A percentile compares a stretch with the other conserved stretches of the same genome.
phyloP scores from a whole-genome alignment of 2,797 vertebrate genomes.

The Sarcoramphus papa region DNA sequence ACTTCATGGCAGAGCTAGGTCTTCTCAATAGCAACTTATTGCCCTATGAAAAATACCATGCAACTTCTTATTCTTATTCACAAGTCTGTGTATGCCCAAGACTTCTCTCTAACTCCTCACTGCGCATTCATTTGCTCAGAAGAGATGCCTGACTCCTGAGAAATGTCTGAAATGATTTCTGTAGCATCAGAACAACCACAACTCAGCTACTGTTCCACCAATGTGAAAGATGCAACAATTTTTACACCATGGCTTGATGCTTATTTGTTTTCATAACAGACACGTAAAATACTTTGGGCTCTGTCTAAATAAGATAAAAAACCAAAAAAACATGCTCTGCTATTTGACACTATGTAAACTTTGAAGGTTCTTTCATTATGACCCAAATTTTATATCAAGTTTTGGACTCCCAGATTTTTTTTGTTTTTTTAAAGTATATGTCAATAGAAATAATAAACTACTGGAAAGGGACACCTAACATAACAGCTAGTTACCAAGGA shows the following conservation, averaged over 20 bases:
- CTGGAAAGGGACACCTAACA: neutral
- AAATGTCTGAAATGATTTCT: neutral
- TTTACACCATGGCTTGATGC: neutral
- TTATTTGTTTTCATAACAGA: neutral
- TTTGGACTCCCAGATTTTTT: neutral
- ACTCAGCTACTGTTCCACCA: neutral
- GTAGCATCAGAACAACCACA: neutral
- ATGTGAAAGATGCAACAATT: neutral
- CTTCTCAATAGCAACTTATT: neutral
- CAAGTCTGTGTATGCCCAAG: neutral
- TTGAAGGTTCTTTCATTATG: neutral
- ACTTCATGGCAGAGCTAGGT: neutral
- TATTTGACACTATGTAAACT: neutral
- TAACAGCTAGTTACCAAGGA: neutral
- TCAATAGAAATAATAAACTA: neutral
- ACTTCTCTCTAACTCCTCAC: neutral
- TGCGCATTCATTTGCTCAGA: neutral
- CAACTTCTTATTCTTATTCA: neutral
- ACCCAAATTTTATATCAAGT: neutral
- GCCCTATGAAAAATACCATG: neutral
- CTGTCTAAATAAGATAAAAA: neutral
- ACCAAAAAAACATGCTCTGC: neutral
- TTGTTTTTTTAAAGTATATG: neutral
- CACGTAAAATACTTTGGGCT: neutral
- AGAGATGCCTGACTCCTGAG: neutral